A percentile compares a stretch with the other conserved stretches of the same genome.
phyloP scores from a whole-genome alignment of 1,140 invertebrate species.

The Aphelenchoides fujianensis region DNA sequence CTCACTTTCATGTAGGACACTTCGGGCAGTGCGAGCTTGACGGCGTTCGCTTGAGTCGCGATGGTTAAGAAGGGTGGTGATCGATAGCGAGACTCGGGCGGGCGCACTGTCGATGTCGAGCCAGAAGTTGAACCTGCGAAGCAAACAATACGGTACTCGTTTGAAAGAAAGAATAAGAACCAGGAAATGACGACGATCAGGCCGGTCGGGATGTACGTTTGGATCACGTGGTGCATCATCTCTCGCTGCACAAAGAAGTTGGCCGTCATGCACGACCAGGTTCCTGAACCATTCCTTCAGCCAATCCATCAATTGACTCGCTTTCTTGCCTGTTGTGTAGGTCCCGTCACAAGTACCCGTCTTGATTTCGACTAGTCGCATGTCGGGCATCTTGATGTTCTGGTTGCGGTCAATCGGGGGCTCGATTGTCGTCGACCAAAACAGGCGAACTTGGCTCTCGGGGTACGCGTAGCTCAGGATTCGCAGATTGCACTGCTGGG shows the following conservation, averaged over 20 bases:
- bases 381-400: constrained; percentile 60
- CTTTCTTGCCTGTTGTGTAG: constrained; percentile 57
- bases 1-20: constrained; percentile 61
- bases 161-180: too few relatives aligned
- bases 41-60: constrained; percentile 60
- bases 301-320: too few relatives aligned
- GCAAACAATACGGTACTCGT: too few relatives aligned
- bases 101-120: constrained; percentile 63
- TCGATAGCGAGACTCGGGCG: constrained; percentile 61
- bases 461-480: constrained; percentile 60
- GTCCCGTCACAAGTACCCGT: constrained; percentile 59
- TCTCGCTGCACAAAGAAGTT: constrained; percentile 50
- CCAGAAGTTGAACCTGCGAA: constrained; percentile 65
- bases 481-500: constrained; percentile 52
- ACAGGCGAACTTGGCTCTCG: constrained; percentile 53
- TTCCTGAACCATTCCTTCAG: too few relatives aligned
- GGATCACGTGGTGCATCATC: constrained; percentile 61
- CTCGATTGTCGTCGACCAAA: constrained; percentile 53
- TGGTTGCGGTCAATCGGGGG: constrained; percentile 58
- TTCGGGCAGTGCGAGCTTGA: constrained; percentile 57
- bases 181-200: constrained; percentile 61
- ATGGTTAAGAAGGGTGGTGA: constrained; percentile 57
- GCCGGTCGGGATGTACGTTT: constrained; percentile 60
- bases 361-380: constrained; percentile 53
- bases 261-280: constrained; percentile 59